Percentiles rank a stretch among this genome's conserved stretches.
These are phyloP conservation scores for Apodemus speciosus DNA, from an alignment of 2,113 vertebrate species.

Conservation along the genomic window DNA sequence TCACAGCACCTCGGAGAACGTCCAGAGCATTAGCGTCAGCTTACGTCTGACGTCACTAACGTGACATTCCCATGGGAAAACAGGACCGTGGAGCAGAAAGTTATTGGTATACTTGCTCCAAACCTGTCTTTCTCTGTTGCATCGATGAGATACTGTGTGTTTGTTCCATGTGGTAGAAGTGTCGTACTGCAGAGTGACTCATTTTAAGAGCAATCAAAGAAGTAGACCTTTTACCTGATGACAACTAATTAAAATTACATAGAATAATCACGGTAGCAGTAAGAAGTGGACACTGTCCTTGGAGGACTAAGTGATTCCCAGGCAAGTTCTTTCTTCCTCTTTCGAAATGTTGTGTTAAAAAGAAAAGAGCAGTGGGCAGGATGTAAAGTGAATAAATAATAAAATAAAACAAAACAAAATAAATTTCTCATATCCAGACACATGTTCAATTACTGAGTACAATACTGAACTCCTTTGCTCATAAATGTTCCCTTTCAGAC, in stretches of 20 bases:
- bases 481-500: slow-evolving; percentile 4
- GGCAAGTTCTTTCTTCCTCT: background rate
- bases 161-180: background rate
- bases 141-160: background rate
- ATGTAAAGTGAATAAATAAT: too few species aligned
- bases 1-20: background rate
- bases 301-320: background rate
- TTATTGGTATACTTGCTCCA: accelerated
- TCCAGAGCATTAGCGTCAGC: background rate
- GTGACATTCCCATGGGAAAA: slow-evolving; percentile 3
- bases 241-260: slow-evolving; percentile 58
- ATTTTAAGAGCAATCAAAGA: slow-evolving; percentile 28
- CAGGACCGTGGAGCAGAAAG: background rate
- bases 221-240: slow-evolving; percentile 22
- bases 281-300: background rate
- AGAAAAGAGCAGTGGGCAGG: background rate
- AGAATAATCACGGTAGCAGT: background rate
- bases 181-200: background rate
- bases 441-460: background rate
- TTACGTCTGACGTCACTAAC: background rate
- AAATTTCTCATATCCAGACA: background rate
- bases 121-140: background rate
- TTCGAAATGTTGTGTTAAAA: background rate
- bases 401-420: too few species aligned
- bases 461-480: background rate